These are phyloP conservation scores for Syndactyla subalaris DNA, from an alignment of 2,797 vertebrate species.

Conservation along the genomic window DNA sequence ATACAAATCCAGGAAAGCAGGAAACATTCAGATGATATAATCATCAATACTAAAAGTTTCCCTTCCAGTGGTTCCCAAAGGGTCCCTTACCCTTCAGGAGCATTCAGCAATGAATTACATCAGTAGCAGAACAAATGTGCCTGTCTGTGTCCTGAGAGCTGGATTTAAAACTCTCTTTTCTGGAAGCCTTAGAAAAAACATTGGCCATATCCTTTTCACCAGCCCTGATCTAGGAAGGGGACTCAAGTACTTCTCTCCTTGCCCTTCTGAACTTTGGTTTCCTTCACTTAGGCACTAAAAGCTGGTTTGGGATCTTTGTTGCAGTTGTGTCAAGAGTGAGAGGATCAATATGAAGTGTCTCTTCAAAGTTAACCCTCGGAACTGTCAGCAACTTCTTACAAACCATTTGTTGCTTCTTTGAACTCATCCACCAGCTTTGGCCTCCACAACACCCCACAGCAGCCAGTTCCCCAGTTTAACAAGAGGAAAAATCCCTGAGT, in stretches of 20 bases:
- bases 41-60: background rate
- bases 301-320: background rate
- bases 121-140: background rate
- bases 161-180: background rate
- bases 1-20: background rate
- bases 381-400: background rate
- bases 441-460: background rate
- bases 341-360: background rate
- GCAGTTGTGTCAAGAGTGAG: background rate
- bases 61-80: background rate
- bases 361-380: background rate
- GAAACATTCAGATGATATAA: background rate
- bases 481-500: background rate
- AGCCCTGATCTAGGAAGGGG: background rate
- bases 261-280: background rate
- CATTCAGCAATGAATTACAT: background rate
- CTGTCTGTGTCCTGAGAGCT: fast-evolving
- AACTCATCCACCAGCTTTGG: background rate
- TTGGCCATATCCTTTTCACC: background rate
- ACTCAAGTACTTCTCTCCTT: background rate
- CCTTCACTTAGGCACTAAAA: background rate
- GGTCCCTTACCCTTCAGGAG: background rate
- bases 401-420: background rate
- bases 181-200: background rate
- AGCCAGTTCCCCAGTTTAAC: background rate